Evolutionary conservation across 1,140 invertebrate species (phyloP), one percentile per base, ranked within the genome.

Genomic region (Solen grandis): DNA sequence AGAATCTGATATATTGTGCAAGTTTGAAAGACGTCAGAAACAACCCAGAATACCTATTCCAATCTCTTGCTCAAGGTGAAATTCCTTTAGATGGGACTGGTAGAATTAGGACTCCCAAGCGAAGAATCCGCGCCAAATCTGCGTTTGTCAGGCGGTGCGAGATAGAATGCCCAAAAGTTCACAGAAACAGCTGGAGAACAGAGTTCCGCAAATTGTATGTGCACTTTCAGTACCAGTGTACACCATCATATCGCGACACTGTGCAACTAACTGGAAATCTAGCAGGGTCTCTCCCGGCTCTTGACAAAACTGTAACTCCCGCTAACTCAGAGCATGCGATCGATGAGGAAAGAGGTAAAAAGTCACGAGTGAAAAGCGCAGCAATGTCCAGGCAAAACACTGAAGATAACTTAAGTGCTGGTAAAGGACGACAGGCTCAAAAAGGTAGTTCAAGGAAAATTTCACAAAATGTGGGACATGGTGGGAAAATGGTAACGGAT

Each of bases 21-120:
- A 74, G 81, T 50, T 59, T 66, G 13, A 70, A 41, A 35, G 87
- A 89, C 78, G 74, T 87, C 36, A 76, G 88, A 35, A 89, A 89
- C 81, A 84, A 84, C 13, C 84, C 84, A 13, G 84, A 87, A 55
- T 86, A 84, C 68, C 74, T 88, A 5, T 83, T 86, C n/a, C 81
- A 87, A 29, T n/a, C n/a, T n/a, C n/a, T n/a, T n/a, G n/a, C n/a
- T n/a, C n/a, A n/a, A n/a, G n/a, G n/a, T n/a, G n/a, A n/a, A n/a
- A n/a, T n/a, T n/a, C n/a, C n/a, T n/a, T n/a, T n/a, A n/a, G n/a
- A n/a, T n/a, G n/a, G n/a, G n/a, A n/a, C n/a, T n/a, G n/a, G n/a
- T n/a, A n/a, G n/a, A n/a, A n/a, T n/a, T n/a, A 57, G 57, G 19
- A 50, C 57, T 16, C 55, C 70, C 31, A 75, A 22, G 54, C 36